These are phyloP conservation scores for Salminus brasiliensis DNA, from an alignment of 2,113 vertebrate genomes.

Conservation along the genomic window DNA sequence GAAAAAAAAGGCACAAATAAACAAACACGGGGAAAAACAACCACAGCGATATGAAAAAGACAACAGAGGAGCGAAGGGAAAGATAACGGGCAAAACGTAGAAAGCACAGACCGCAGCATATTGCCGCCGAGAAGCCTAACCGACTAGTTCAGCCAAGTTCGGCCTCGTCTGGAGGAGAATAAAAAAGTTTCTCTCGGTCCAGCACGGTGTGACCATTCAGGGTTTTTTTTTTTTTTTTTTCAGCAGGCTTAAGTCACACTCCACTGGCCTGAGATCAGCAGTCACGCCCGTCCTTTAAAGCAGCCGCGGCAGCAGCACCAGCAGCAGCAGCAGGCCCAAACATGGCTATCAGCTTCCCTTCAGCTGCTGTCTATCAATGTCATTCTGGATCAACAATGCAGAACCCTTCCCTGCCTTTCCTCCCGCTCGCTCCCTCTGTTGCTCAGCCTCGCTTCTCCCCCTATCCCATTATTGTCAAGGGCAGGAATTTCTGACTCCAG, in stretches of 20 bases:
- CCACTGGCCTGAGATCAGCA: slow-evolving; percentile 75
- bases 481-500: slow-evolving; percentile 70
- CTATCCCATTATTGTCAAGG: slow-evolving; percentile 69
- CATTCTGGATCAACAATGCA: slow-evolving; percentile 84
- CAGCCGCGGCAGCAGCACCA: slow-evolving; percentile 58
- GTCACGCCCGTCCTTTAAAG: slow-evolving; percentile 79
- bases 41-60: not conserved
- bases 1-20: not conserved
- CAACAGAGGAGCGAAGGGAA: not conserved
- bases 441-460: slow-evolving; percentile 62
- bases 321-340: slow-evolving; percentile 73
- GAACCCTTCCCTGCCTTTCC: slow-evolving; percentile 70
- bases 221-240: slow-evolving; percentile 57
- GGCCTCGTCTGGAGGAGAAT: slow-evolving; percentile 56
- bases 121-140: slow-evolving; percentile 48
- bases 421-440: slow-evolving; percentile 65
- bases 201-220: slow-evolving; percentile 65
- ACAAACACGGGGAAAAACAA: slow-evolving; percentile 36
- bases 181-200: slow-evolving; percentile 65
- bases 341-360: slow-evolving; percentile 82
- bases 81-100: slow-evolving; percentile 53
- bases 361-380: slow-evolving; percentile 83
- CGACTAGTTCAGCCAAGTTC: slow-evolving; percentile 55
- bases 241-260: slow-evolving; percentile 73
- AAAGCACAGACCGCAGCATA: slow-evolving; percentile 39